Evolutionary conservation across 2,888 invertebrate genomes (phyloP).

Genomic region (Subacronicta megacephala): DNA sequence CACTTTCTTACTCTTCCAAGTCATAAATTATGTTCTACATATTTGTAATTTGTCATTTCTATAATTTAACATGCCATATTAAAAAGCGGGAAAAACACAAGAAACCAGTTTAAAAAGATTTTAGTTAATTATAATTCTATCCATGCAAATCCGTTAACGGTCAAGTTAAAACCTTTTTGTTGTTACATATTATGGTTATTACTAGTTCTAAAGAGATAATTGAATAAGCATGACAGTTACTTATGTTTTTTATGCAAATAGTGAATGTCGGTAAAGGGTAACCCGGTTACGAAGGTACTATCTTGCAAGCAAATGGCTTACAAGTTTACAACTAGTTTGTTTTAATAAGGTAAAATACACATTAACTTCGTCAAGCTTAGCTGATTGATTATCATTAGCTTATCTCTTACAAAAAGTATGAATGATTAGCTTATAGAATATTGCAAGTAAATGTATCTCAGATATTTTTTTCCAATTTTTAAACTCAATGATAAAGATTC

Average conservation of each 20-base stretch:
- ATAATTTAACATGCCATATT: too few species aligned
- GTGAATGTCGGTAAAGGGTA: conserved; percentile 31
- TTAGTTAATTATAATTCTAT: neutral
- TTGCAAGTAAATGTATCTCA: too few species aligned
- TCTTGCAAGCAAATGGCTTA: conserved; percentile 5
- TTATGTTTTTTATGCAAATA: conserved; percentile 38
- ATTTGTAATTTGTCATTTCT: too few species aligned
- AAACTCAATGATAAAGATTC: neutral
- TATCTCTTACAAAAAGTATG: too few species aligned
- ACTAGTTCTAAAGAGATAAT: conserved; percentile 20
- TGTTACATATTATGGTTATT: conserved; percentile 25
- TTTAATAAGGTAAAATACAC: neutral
- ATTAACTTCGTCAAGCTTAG: neutral
- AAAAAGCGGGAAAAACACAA: neutral
- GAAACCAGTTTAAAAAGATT: neutral
- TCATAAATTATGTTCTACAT: too few species aligned
- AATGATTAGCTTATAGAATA: neutral
- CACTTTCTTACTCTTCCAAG: too few species aligned
- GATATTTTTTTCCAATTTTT: neutral
- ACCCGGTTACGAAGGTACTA: conserved; percentile 30
- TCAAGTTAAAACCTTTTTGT: neutral
- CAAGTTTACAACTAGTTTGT: conserved; percentile 12
- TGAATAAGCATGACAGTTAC: conserved; percentile 20
- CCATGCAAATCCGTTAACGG: neutral
- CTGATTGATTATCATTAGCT: neutral